Evolutionary conservation across 2,113 vertebrate genomes (phyloP).

Genomic region (Plotosus lineatus): DNA sequence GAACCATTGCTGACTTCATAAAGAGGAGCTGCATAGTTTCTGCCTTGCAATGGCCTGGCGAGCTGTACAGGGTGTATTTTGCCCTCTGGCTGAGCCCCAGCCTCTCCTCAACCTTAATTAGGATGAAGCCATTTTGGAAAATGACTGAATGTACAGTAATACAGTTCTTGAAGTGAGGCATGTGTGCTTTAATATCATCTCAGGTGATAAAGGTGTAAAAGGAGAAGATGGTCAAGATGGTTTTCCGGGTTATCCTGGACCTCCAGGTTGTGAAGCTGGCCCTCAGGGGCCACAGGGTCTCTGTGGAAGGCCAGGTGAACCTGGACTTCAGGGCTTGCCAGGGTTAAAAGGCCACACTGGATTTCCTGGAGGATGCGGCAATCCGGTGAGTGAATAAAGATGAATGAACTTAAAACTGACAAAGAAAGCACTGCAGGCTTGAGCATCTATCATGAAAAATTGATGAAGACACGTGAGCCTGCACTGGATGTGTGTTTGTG

Average conservation of each 20-base stretch:
- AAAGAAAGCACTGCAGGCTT: no score
- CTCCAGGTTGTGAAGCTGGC: conserved; percentile 54
- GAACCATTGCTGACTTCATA: no score
- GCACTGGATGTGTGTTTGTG: no score
- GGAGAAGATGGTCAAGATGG: conserved; percentile 60
- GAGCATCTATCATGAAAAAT: no score
- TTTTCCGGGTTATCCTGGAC: conserved; percentile 54
- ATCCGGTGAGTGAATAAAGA: conserved; percentile 60
- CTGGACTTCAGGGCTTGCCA: conserved; percentile 66
- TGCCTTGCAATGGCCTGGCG: no score
- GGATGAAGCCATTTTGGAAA: no score
- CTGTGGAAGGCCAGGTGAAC: conserved; percentile 53
- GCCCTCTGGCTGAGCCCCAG: no score
- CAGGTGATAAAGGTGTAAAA: conserved; percentile 64
- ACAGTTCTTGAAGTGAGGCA: neutral
- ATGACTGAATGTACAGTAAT: neutral
- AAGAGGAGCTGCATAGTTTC: no score
- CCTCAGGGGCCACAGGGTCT: conserved; percentile 53
- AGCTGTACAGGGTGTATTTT: no score
- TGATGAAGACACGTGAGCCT: no score
- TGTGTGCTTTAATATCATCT: neutral
- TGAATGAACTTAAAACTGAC: no score
- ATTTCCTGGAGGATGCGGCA: conserved; percentile 74
- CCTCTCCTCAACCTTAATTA: no score
- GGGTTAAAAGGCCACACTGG: conserved; percentile 69